phyloP scores from a whole-genome alignment of 2,888 invertebrate species.

The Melikaiella ostensackeni region DNA sequence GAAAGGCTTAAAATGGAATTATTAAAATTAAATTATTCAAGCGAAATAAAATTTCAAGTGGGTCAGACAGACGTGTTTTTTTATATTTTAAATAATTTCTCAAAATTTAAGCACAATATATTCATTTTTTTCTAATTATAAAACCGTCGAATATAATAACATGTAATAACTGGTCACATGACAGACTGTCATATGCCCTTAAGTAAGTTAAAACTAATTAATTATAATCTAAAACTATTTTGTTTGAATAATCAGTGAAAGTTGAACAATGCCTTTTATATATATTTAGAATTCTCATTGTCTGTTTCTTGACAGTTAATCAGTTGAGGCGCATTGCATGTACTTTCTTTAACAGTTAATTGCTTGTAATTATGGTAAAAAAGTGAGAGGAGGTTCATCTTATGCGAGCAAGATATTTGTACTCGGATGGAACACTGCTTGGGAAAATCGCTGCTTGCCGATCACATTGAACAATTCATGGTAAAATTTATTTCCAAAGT shows the following conservation, averaged over 20 bases:
- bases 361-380: not conserved
- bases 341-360: constrained; percentile 1
- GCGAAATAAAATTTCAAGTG: too few species aligned
- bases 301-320: not conserved
- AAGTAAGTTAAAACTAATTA: too few species aligned
- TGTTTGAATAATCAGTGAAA: constrained; percentile 14
- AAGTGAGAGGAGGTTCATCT: constrained; percentile 28
- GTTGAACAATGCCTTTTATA: not conserved
- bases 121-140: too few species aligned
- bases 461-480: not conserved
- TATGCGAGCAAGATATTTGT: not conserved
- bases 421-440: not conserved
- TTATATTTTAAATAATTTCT: too few species aligned
- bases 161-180: too few species aligned
- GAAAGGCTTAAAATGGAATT: too few species aligned
- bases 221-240: not conserved
- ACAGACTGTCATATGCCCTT: too few species aligned
- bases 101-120: too few species aligned
- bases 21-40: too few species aligned
- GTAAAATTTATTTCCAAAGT: not conserved
- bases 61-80: too few species aligned
- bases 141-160: too few species aligned
- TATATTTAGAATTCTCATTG: not conserved
- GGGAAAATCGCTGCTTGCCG: not conserved
- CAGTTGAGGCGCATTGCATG: not conserved